Conservation (phyloP, 2,797 vertebrate species). For the Tamandua tetradactyla region DNA sequence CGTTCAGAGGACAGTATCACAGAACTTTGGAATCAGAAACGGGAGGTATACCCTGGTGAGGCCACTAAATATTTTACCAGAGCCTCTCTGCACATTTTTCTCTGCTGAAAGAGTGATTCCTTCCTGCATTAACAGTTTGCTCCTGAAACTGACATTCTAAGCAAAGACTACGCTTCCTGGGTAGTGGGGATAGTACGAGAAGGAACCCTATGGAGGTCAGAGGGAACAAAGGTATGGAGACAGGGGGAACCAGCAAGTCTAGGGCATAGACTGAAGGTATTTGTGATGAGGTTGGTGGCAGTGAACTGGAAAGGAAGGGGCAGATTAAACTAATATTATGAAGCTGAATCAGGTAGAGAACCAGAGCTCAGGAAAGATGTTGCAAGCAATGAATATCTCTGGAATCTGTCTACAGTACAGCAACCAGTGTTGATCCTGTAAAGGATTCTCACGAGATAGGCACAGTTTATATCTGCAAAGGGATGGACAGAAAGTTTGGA, state of each 20-base stretch:
- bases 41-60: background rate
- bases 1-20: background rate
- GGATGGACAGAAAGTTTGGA: background rate
- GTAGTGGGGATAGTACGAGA: background rate
- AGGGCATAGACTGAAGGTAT: background rate
- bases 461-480: background rate
- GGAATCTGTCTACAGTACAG: fast-evolving
- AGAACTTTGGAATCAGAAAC: background rate
- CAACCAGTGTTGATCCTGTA: fast-evolving
- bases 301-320: background rate
- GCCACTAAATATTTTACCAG: background rate
- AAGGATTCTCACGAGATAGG: background rate
- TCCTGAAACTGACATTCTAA: background rate
- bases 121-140: no score
- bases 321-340: background rate
- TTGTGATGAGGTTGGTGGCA: background rate
- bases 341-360: no score
- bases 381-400: background rate
- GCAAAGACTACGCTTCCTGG: background rate
- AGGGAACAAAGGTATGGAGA: background rate
- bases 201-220: background rate
- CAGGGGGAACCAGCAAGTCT: background rate
- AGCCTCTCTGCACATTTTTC: background rate
- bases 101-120: background rate
- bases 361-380: background rate